Evolutionary conservation across 2,113 vertebrate species (phyloP).

Genomic region (Lates calcarifer): DNA sequence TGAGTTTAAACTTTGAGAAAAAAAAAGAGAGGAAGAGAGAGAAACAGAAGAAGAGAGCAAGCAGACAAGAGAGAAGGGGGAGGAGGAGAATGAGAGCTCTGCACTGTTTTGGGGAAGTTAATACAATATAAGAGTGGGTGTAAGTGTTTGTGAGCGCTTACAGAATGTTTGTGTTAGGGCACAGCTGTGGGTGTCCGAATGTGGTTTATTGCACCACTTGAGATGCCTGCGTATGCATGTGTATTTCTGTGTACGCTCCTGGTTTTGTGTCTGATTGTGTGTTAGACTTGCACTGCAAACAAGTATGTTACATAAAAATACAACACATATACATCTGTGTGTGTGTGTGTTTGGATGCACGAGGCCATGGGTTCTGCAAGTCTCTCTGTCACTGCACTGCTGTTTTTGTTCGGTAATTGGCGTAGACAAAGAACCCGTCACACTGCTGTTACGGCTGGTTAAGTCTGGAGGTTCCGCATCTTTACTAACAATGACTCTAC

Average conservation of each 20-base stretch:
- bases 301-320: constrained; percentile 43
- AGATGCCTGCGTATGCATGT: constrained; percentile 41
- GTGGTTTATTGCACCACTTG: constrained; percentile 68
- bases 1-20: constrained; percentile 93
- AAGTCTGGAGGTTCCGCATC: constrained; percentile 80
- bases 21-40: constrained; percentile 47
- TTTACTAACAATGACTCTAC: constrained; percentile 80
- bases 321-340: constrained; percentile 14
- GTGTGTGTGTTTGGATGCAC: constrained; percentile 48
- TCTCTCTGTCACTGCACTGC: constrained; percentile 58
- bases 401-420: constrained; percentile 81
- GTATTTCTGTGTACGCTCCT: constrained; percentile 30
- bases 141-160: constrained; percentile 73
- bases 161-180: constrained; percentile 76
- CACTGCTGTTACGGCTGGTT: constrained; percentile 78
- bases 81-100: constrained; percentile 47
- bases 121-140: constrained; percentile 76
- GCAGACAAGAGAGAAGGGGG: constrained; percentile 46
- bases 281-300: constrained; percentile 19
- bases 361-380: constrained; percentile 65
- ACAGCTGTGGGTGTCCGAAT: constrained; percentile 76
- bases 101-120: constrained; percentile 72
- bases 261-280: constrained; percentile 36
- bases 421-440: constrained; percentile 80
- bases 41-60: constrained; percentile 58